Evolutionary conservation across 2,113 vertebrate genomes (phyloP).

Genomic region (Prionailurus viverrinus): DNA sequence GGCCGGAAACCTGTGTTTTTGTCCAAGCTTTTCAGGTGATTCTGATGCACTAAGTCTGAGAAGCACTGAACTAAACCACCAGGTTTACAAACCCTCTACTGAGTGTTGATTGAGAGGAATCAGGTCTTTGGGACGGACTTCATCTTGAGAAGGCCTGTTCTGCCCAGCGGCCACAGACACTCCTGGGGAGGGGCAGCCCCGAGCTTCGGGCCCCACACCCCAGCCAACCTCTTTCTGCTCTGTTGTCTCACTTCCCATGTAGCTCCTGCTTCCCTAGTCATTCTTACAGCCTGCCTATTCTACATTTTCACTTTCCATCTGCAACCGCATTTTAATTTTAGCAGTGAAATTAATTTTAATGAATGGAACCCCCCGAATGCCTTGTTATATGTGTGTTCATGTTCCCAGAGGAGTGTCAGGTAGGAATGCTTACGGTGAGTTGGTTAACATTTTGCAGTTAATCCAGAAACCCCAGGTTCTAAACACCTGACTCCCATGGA

Average conservation of each 20-base stretch:
- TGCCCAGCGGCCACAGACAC: too few relatives aligned
- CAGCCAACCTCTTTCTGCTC: too few relatives aligned
- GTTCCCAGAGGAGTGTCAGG: neutral
- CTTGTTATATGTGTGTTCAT: neutral
- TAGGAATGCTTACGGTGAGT: neutral
- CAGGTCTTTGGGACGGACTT: neutral
- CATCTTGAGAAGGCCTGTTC: neutral
- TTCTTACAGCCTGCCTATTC: neutral
- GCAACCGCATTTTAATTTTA: neutral
- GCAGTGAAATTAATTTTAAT: neutral
- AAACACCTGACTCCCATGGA: conserved; percentile 50
- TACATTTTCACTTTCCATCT: neutral
- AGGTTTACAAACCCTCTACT: neutral
- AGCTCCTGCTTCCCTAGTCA: too few relatives aligned
- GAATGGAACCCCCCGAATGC: neutral
- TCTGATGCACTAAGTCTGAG: neutral
- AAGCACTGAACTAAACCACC: neutral
- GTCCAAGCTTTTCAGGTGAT: neutral
- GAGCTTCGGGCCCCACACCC: rapidly evolving
- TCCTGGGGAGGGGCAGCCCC: neutral
- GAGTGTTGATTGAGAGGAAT: neutral
- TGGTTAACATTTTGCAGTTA: neutral
- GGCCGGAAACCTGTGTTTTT: neutral
- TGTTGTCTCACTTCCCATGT: neutral
- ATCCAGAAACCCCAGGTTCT: conserved; percentile 8